Evolutionary conservation across 2,797 vertebrate species (phyloP).

Genomic region (Pangasius mekongensis): DNA sequence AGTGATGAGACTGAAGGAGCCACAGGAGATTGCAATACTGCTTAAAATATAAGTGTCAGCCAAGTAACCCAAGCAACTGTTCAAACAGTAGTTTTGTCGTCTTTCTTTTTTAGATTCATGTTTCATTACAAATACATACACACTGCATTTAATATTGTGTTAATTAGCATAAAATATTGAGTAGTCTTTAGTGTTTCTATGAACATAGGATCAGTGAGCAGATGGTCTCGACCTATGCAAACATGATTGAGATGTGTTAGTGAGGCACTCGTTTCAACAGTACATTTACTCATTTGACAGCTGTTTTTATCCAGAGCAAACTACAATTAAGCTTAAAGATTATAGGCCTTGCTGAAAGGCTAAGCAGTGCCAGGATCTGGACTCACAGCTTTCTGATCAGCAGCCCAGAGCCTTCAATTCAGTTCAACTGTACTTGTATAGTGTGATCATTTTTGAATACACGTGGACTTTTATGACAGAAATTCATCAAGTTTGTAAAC

Average conservation of each 20-base stretch:
- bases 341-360: not conserved
- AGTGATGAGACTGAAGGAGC: conserved; percentile 11
- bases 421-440: not conserved
- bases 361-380: not conserved
- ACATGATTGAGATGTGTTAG: conserved; percentile 33
- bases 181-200: conserved; percentile 43
- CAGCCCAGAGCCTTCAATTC: not conserved
- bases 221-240: conserved; percentile 63
- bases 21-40: not conserved
- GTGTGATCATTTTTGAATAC: not conserved
- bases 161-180: not conserved
- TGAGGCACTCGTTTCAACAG: conserved; percentile 55
- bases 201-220: conserved; percentile 61
- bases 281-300: not conserved
- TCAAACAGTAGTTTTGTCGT: not conserved
- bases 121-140: not conserved
- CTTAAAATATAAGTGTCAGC: conserved; percentile 21
- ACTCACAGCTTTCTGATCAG: not conserved
- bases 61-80: conserved; percentile 1
- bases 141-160: not conserved
- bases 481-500: conserved; percentile 9
- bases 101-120: not conserved
- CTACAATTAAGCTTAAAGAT: conserved; percentile 2
- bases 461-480: not conserved
- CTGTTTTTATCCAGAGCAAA: conserved; percentile 13